Base-by-base conservation (phyloP, 1,140 invertebrate species). In the Hydropsyche tenuis region DNA sequence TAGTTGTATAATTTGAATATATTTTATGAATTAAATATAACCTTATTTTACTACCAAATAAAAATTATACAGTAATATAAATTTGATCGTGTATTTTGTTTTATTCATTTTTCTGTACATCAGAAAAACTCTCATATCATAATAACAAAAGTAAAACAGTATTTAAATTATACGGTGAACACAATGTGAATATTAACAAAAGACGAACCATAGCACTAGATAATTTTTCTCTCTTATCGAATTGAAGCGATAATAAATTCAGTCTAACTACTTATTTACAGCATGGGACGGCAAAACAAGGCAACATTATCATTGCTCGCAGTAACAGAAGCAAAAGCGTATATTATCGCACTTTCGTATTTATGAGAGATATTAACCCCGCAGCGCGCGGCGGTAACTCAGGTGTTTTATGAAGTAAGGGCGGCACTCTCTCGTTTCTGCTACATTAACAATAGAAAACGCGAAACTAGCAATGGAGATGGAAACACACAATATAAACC, bases 371-470 rank as follows among this genome's bases (percentile, higher is more conserved):
- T 60, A 60, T 60, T 60, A 60, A 60, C 22, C 48, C 48, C 16
- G 48, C 14, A 2, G 48, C 16, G 48, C 16, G 48, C n/a, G 48
- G 20, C 22, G 23, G 56, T 60, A 60, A 60, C 56, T 60, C 56
- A 25, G 56, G 56, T 60, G 56, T 60, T 60, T 60, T 60, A 60
- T 60, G 56, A 60, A 60, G 56, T 60, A 20, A 48, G 11, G 45
- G 22, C 18, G 56, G 18, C 22, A 14, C 22, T 60, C 56, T 60
- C 22, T 22, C 23, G 22, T 37, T 37, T 60, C 56, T 60, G 22
- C 56, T 25, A 23, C 56, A 60, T 60, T 60, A 60, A 60, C 56
- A 60, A 60, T 60, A 60, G 56, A 60, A 60, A 60, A 60, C 22
- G 56, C 56, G 56, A 60, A 60, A 60, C 56, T 60, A 60, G 56